Percentiles rank a stretch among this genome's conserved stretches.
phyloP scores from a whole-genome alignment of 2,113 vertebrate species.

The Oostethus manadensis region DNA sequence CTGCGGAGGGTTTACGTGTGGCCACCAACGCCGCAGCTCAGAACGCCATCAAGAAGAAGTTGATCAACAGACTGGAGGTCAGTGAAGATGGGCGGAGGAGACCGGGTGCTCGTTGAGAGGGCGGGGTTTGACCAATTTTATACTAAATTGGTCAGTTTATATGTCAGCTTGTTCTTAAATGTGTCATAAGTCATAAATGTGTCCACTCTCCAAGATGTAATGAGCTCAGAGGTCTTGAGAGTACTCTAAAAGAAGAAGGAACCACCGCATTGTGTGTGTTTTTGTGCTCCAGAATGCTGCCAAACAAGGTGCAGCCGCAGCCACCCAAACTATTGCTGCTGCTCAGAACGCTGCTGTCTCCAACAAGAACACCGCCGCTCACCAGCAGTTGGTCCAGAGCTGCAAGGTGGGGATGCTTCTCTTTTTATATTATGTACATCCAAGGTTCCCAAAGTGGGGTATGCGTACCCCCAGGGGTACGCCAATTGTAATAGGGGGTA shows the following conservation, averaged over 20 bases:
- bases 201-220: not conserved
- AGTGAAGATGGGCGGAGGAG: not conserved
- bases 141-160: not conserved
- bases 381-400: slow-evolving; percentile 97
- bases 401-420: slow-evolving; percentile 81
- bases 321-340: slow-evolving; percentile 95
- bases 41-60: slow-evolving; percentile 98
- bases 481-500: too few relatives aligned
- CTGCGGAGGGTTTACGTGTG: slow-evolving; percentile 90
- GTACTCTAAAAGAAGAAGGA: not conserved
- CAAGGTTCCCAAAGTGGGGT: too few relatives aligned
- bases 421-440: too few relatives aligned
- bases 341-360: slow-evolving; percentile 93
- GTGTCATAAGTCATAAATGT: too few relatives aligned
- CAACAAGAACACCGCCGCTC: slow-evolving; percentile 92
- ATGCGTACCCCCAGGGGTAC: too few relatives aligned
- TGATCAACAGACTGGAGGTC: slow-evolving; percentile 93
- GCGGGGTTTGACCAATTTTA: not conserved
- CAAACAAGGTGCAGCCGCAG: slow-evolving; percentile 94
- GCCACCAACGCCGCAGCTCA: slow-evolving; percentile 96
- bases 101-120: not conserved
- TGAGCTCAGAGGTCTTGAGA: not conserved
- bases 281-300: slow-evolving; percentile 81
- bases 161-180: too few relatives aligned
- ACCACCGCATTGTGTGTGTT: too few relatives aligned